Conservation (phyloP, 2,797 vertebrate species). For the Graptemys geographica region DNA sequence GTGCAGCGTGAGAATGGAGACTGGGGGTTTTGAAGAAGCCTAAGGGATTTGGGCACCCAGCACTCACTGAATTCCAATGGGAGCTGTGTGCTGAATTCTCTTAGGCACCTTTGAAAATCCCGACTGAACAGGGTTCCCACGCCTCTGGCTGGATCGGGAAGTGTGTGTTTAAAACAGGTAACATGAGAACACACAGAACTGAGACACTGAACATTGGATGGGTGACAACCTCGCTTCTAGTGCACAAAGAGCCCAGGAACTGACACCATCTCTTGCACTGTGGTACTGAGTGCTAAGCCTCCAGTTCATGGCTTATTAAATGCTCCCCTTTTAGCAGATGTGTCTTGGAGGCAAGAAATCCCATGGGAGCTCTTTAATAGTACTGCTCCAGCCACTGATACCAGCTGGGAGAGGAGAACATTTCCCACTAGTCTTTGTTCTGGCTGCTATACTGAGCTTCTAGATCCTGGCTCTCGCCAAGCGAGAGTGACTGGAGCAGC, state of each 20-base stretch:
- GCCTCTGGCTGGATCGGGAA: background rate
- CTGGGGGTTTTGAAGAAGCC: background rate
- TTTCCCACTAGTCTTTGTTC: background rate
- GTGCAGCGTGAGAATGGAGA: background rate
- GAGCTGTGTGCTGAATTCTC: background rate
- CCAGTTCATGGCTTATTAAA: background rate
- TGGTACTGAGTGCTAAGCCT: background rate
- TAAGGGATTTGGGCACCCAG: background rate
- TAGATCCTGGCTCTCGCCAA: background rate
- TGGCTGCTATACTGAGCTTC: background rate
- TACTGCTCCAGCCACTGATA: background rate
- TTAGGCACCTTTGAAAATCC: background rate
- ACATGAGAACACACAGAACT: background rate
- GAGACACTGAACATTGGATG: background rate
- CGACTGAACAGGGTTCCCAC: background rate
- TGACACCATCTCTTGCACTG: background rate
- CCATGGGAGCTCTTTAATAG: background rate
- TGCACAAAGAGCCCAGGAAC: background rate
- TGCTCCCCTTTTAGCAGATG: fast-evolving
- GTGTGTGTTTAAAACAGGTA: background rate
- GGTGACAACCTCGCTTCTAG: background rate
- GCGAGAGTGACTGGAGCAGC: background rate
- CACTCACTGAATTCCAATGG: background rate
- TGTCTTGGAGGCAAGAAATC: background rate
- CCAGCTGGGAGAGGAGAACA: background rate